These are phyloP conservation scores for Steinernema feltiae DNA, from an alignment of 1,140 invertebrate genomes.

Conservation along the genomic window DNA sequence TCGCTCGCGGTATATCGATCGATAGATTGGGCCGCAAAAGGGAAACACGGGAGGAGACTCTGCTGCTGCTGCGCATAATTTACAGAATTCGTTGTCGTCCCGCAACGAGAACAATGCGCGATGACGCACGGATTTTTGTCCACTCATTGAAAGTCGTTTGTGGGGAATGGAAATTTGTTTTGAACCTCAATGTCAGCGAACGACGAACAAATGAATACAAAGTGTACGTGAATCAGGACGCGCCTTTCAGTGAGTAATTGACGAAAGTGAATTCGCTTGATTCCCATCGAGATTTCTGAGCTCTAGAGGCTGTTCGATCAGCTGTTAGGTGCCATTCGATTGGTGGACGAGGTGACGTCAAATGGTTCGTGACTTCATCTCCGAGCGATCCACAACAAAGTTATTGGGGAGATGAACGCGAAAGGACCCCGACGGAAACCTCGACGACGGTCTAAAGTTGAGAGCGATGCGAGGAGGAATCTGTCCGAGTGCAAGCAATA, in stretches of 20 bases:
- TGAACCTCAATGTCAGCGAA: too few species aligned
- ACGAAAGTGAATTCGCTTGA: too few species aligned
- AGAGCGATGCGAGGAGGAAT: not conserved
- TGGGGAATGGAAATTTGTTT: too few species aligned
- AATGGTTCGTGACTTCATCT: too few species aligned
- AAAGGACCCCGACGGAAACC: not conserved
- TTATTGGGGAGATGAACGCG: not conserved
- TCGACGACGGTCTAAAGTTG: not conserved
- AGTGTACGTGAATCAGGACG: not conserved
- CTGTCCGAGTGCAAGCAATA: not conserved
- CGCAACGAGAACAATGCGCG: too few species aligned
- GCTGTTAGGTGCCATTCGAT: constrained; percentile 3
- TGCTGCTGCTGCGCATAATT: not conserved
- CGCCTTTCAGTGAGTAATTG: too few species aligned
- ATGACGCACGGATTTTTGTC: too few species aligned
- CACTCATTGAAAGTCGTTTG: too few species aligned
- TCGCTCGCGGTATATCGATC: not conserved
- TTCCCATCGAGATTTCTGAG: too few species aligned
- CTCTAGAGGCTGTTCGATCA: not conserved
- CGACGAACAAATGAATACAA: not conserved
- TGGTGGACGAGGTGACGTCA: not conserved
- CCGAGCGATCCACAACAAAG: not conserved
- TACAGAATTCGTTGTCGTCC: too few species aligned
- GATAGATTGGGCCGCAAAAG: constrained; percentile 12
- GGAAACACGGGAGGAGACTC: too few species aligned